These are phyloP conservation scores for Lanistes nyassanus DNA, from an alignment of 1,140 invertebrate genomes.

Conservation along the genomic window DNA sequence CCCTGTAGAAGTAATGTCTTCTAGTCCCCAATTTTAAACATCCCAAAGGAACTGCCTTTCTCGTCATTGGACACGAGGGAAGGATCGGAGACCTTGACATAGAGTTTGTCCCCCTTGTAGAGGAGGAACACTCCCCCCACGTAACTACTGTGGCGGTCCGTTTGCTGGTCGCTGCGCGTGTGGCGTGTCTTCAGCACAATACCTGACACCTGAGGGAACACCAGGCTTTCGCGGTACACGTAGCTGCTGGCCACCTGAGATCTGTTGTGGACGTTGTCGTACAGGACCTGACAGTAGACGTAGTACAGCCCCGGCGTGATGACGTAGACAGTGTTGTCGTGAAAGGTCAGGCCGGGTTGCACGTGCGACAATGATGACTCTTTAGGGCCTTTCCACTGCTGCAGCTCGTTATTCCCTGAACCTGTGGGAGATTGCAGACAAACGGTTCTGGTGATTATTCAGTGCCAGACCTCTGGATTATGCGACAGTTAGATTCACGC, in stretches of 20 bases:
- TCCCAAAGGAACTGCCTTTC: slow-evolving; percentile 13
- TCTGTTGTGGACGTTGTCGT: neutral
- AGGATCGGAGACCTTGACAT: slow-evolving; percentile 2
- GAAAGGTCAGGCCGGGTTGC: neutral
- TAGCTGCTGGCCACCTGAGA: slow-evolving; percentile 11
- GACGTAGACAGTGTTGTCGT: slow-evolving; percentile 4
- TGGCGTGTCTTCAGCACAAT: slow-evolving; percentile 22
- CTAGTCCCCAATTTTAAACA: slow-evolving; percentile 12
- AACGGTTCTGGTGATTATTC: too few relatives aligned
- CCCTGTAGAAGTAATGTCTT: too few relatives aligned
- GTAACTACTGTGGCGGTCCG: slow-evolving; percentile 18
- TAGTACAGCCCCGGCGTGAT: slow-evolving; percentile 7
- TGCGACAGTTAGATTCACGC: too few relatives aligned
- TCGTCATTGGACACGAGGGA: slow-evolving; percentile 17
- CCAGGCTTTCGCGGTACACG: slow-evolving; percentile 11
- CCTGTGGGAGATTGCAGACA: too few relatives aligned
- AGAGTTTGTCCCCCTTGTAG: slow-evolving; percentile 18
- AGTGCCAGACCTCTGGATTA: too few relatives aligned
- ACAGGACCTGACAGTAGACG: slow-evolving; percentile 22
- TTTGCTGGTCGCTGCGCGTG: neutral
- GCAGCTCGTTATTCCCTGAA: neutral
- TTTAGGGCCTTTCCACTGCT: slow-evolving; percentile 8
- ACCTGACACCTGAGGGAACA: neutral
- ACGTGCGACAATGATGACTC: slow-evolving; percentile 2
- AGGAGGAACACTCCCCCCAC: slow-evolving; percentile 11